Conservation (phyloP, 2,113 vertebrate genomes). For the Scartelaos histophorus region DNA sequence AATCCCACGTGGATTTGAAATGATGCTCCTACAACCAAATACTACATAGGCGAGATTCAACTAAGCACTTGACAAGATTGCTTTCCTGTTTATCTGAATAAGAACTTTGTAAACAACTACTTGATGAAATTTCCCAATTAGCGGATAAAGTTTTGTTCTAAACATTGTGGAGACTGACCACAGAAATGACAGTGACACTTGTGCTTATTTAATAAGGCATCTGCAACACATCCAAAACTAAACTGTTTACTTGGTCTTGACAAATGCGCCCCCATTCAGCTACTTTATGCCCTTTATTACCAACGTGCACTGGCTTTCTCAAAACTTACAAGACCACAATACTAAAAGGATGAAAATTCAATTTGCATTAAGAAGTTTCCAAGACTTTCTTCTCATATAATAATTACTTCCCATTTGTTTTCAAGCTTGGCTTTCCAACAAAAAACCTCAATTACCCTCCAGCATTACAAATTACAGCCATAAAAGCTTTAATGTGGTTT, state of each 20-base stretch:
- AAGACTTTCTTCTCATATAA: not conserved
- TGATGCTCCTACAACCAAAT: conserved; percentile 15
- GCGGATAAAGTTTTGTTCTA: conserved; percentile 20
- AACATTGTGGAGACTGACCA: conserved; percentile 32
- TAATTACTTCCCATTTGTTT: not conserved
- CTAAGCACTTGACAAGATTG: conserved; percentile 23
- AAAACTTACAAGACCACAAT: not conserved
- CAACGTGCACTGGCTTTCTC: not conserved
- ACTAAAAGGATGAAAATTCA: not conserved
- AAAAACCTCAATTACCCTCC: conserved; percentile 10
- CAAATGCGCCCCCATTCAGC: conserved; percentile 10
- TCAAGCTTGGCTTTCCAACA: conserved; percentile 2
- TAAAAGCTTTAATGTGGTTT: conserved; percentile 19
- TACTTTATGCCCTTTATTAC: conserved; percentile 6
- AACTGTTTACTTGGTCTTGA: conserved; percentile 34
- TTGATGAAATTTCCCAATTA: conserved; percentile 35
- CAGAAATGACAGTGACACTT: conserved; percentile 29
- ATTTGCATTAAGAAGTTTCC: not conserved
- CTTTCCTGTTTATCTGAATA: conserved; percentile 1
- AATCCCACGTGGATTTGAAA: conserved; percentile 32
- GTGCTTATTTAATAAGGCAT: conserved; percentile 37
- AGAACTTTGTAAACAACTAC: not conserved
- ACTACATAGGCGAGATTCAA: conserved; percentile 14
- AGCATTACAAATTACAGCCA: conserved; percentile 13
- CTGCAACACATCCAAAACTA: conserved; percentile 24